Evolutionary conservation across 2,113 vertebrate species (phyloP).

Genomic region (Syngnathoides biaculeatus): DNA sequence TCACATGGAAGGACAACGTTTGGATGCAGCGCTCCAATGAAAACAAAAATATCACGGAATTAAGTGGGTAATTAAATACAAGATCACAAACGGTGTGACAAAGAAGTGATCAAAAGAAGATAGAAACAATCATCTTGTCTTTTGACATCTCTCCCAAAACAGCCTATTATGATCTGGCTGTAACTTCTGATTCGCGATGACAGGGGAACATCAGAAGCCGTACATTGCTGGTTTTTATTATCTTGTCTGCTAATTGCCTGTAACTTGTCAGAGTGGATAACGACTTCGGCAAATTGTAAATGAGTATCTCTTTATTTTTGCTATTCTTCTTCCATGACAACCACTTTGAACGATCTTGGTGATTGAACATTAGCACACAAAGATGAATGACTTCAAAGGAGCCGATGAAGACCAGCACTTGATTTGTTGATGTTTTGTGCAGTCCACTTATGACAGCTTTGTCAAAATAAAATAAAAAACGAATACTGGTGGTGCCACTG

Average conservation of each 20-base stretch:
- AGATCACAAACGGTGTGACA: not conserved
- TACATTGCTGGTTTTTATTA: slow-evolving; percentile 24
- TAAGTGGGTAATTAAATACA: not conserved
- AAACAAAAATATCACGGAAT: not conserved
- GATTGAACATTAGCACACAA: slow-evolving; percentile 15
- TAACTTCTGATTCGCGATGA: not conserved
- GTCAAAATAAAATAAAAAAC: slow-evolving; percentile 17
- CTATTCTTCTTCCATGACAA: slow-evolving; percentile 5
- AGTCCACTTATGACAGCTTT: slow-evolving; percentile 40
- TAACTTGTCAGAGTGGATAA: slow-evolving; percentile 27
- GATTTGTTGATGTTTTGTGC: slow-evolving; percentile 51
- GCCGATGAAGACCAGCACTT: slow-evolving; percentile 24
- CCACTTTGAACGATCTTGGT: slow-evolving; percentile 14
- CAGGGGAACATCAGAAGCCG: not conserved
- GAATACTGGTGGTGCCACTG: not conserved
- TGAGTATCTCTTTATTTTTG: slow-evolving; percentile 35
- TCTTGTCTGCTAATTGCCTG: slow-evolving; percentile 11
- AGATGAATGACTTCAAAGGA: slow-evolving; percentile 41
- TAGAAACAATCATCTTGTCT: not conserved
- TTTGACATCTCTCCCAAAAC: not conserved
- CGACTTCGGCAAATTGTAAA: slow-evolving; percentile 53
- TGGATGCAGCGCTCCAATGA: not conserved
- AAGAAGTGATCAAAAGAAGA: not conserved
- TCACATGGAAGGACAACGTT: not conserved
- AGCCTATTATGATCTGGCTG: not conserved